phyloP scores from a whole-genome alignment of 2,797 vertebrate genomes.

The Tokudaia tokunoshimensis region DNA sequence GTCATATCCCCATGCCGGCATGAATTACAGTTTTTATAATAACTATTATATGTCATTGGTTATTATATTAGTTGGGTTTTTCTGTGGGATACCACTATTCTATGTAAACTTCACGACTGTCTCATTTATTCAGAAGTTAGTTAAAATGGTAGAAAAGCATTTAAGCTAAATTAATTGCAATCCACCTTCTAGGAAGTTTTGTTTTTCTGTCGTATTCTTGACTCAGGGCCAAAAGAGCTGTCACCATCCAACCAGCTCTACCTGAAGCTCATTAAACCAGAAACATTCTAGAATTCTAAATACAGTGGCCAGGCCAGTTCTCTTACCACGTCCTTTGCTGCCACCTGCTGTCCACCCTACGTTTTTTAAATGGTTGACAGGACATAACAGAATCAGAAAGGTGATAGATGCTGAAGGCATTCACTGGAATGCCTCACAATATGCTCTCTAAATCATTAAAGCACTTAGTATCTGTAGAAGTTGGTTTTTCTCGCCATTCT shows the following conservation, averaged over 20 bases:
- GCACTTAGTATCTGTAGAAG: not conserved
- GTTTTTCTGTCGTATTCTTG: not conserved
- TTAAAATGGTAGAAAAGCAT: constrained; percentile 53
- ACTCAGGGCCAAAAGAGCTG: not conserved
- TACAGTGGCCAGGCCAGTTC: accelerated
- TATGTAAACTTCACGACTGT: constrained; percentile 58
- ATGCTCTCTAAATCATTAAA: not conserved
- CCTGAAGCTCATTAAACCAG: not conserved
- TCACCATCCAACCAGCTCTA: not conserved
- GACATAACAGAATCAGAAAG: not conserved
- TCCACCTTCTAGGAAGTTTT: not conserved
- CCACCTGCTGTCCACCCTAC: constrained; percentile 75
- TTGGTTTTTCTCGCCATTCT: not conserved
- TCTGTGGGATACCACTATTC: constrained; percentile 46
- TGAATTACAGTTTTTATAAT: constrained; percentile 59
- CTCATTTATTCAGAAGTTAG: constrained; percentile 59
- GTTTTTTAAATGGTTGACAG: too few relatives aligned
- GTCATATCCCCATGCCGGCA: constrained; percentile 5
- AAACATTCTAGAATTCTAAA: not conserved
- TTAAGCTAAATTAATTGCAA: constrained; percentile 4
- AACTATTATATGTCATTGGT: constrained; percentile 58
- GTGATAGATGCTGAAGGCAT: not conserved
- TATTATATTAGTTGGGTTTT: constrained; percentile 67
- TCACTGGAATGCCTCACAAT: not conserved
- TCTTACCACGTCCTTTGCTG: constrained; percentile 77